Base-by-base conservation (phyloP, 2,113 vertebrate species). In the Noturus placidus region DNA sequence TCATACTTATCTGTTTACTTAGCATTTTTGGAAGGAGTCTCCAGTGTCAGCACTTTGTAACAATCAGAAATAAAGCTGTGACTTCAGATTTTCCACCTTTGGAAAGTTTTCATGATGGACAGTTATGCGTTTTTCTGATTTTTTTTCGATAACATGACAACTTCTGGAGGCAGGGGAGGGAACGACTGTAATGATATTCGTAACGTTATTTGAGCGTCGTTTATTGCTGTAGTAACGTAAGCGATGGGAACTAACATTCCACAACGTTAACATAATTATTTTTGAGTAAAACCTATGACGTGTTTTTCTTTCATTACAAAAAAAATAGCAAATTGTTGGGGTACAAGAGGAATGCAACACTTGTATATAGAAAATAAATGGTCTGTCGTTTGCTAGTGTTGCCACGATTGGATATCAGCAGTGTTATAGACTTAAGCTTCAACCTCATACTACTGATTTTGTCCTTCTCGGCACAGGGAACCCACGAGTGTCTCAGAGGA, bases 401-500 rank as follows among this genome's bases (percentile, higher is more conserved):
- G 33, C 52, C 56, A 56, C 10, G 8, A 9, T 80, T 7, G 19
- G 9, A 56, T 15, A 54, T 52, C 30, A 17, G 19, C 30, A 22
- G 7, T 30, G 30, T 81, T 56, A 20, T 9, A 59, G 56, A 6
- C 10, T 82, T 50, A 76, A 14, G 38, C 25, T 76, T 76, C 38
- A 76, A 13, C 10, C 42, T 14, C 11, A 27, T 46, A 22, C 54
- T 22, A 17, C 17, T 65, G 20, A 25, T 76, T 69, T 78, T 67
- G 85, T 54, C 20, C 1, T 67, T 84, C 63, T 22, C n/a, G 54
- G 30, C 50, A 42, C 93, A 99, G 98, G 98, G 98, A 82, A 99
- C 98, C 27, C 98, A 99, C 0, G 94, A 97, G 89, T 96, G 96
- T 89, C 95, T 99, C 91, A 95, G 96, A 93, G 98, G 98, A 72